Base-by-base conservation (phyloP, 2,888 invertebrate genomes). In the Sepiola atlantica region DNA sequence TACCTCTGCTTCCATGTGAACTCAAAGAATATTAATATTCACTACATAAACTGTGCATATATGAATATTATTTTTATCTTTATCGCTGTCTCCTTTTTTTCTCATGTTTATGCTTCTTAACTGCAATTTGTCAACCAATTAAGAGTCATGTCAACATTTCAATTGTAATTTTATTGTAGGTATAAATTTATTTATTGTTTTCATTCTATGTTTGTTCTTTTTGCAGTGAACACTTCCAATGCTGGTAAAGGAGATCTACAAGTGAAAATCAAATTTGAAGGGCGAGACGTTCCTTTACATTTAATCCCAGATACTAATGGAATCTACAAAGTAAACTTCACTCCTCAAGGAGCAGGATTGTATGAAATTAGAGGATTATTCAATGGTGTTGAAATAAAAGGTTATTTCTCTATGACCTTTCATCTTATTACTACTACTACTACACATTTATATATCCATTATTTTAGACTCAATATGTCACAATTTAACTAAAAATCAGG, bases 181-280 rank as follows among this genome's bases (percentile, higher is more conserved):
- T 28, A 28, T 90, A 10, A 20, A 77, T 77, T 77, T 24, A 90
- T n/a, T 28, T n/a, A 28, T 28, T 28, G 10, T 28, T 28, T 28
- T 90, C 24, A 28, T 28, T n/a, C 10, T 77, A 77, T n/a, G n/a
- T 77, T 28, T 77, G 77, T 90, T n/a, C 90, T 92, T 45, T 61
- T 93, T 94, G 98, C 97, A 97, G 98, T 98, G 94, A 98, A 98
- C 96, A 98, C 98, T 0, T 98, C 98, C 20, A 98, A 98, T 92
- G 98, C 98, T 18, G 98, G 98, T 2, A 99, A 99, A 94, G 99
- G 99, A 0, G 99, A 99, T 96, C 98, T 99, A 16, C 98, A 98
- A 95, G 98, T 99, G 92, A 99, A 99, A 97, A 98, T 99, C 94
- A 99, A 98, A 0, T 98, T 99, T 95, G 95, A 95, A 10, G 97